phyloP scores from a whole-genome alignment of 2,888 invertebrate genomes.

The Boloria selene region DNA sequence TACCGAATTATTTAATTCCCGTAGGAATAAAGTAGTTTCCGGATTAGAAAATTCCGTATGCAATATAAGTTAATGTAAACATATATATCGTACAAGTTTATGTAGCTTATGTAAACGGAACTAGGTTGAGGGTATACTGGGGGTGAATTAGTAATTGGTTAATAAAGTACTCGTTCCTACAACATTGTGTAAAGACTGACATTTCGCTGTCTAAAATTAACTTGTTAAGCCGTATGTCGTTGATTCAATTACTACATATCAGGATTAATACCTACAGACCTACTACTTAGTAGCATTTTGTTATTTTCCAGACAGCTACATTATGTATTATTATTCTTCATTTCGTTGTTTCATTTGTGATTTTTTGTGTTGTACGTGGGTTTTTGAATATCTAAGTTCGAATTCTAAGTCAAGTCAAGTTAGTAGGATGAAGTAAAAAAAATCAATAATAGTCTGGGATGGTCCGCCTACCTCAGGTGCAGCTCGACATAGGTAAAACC shows the following conservation, averaged over 20 bases:
- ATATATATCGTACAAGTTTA: conserved; percentile 8
- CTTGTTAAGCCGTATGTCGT: neutral
- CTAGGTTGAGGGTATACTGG: conserved; percentile 20
- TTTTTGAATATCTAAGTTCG: too few species aligned
- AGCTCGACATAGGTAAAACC: too few species aligned
- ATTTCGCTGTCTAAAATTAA: neutral
- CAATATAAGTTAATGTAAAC: neutral
- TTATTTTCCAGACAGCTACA: too few species aligned
- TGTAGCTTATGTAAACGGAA: conserved; percentile 17
- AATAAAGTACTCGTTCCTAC: conserved; percentile 15
- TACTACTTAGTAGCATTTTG: too few species aligned
- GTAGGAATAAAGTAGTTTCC: conserved; percentile 6
- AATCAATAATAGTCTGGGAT: too few species aligned
- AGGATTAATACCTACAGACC: neutral
- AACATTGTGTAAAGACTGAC: conserved; percentile 11
- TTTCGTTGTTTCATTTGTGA: too few species aligned
- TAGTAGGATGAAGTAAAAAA: too few species aligned
- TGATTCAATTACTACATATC: neutral
- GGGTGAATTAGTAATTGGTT: conserved; percentile 20
- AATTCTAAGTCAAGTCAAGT: too few species aligned
- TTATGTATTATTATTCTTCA: too few species aligned
- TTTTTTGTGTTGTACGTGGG: too few species aligned
- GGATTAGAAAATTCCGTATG: neutral
- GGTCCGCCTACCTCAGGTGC: too few species aligned
- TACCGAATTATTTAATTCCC: neutral